A percentile compares a stretch with the other conserved stretches of the same genome.
Evolutionary conservation across 2,113 vertebrate genomes (phyloP).

Genomic region (Tylochromis polylepis): DNA sequence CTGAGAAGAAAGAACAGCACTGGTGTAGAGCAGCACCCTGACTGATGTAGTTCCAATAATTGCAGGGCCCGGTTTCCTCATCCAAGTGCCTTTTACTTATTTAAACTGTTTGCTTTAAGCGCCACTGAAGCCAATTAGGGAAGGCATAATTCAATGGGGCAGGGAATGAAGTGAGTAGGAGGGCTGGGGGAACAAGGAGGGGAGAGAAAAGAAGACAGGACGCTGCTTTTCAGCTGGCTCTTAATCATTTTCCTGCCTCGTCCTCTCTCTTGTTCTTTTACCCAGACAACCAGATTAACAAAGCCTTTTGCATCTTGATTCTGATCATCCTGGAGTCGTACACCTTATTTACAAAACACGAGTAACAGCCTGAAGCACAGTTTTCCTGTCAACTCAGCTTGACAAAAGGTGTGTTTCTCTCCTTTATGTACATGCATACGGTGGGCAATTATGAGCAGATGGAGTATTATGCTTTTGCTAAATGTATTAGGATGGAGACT

Average conservation of each 20-base stretch:
- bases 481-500: not conserved
- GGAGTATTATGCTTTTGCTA: not conserved
- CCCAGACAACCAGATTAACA: not conserved
- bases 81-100: constrained; percentile 78
- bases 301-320: not conserved
- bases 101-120: constrained; percentile 80
- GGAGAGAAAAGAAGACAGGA: not conserved
- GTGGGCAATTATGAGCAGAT: not conserved
- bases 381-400: not conserved
- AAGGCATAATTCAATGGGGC: constrained; percentile 72
- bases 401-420: not conserved
- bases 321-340: not conserved
- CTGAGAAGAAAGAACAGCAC: not conserved
- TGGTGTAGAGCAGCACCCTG: constrained; percentile 45
- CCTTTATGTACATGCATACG: not conserved
- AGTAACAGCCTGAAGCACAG: not conserved
- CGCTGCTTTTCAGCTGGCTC: constrained; percentile 17
- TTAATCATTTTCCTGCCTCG: constrained; percentile 23
- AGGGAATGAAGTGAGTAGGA: constrained; percentile 42
- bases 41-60: constrained; percentile 81
- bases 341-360: not conserved
- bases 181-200: constrained; percentile 1
- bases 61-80: constrained; percentile 68
- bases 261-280: constrained; percentile 12
- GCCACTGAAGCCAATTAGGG: constrained; percentile 75